Base-by-base conservation (phyloP, 2,888 invertebrate genomes). In the Glaucopsyche alexis region DNA sequence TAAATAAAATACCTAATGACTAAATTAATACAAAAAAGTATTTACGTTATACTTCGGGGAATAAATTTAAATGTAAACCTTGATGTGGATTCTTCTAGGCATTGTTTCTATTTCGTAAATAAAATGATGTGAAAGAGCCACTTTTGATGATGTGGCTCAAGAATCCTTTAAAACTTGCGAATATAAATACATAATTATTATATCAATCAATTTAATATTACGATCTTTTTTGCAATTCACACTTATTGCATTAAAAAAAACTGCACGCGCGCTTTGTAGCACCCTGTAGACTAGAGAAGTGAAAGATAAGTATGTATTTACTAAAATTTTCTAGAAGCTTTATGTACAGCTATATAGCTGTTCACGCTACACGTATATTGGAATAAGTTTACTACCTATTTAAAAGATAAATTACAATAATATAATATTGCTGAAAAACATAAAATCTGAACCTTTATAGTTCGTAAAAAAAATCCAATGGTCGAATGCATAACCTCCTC, bases 231-330 rank as follows among this genome's bases (percentile, higher is more conserved):
- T 60, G 60, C 60, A 60, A 29, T 60, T 9, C 11, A 4, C 8
- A 13, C 13, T 19, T 60, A 29, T 7, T 9, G 8, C 55, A 60
- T 11, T 45, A 42, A 16, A 45, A 29, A 29, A 19, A 69, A 69
- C 16, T n/a, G 40, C 38, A 13, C 29, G 79, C 80, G 80, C 78
- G 76, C 74, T 77, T 80, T 66, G 76, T 80, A 90, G 91, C 91
- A 91, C 81, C 90, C 90, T 82, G 85, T 82, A 84, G 91, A 91
- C 91, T 91, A 91, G 90, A 91, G 83, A 79, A 83, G 81, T 80
- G 60, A 60, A 78, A 81, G 79, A 76, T 82, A 82, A 84, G 81
- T 84, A 82, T 84, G 81, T 84, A 82, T 84, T 86, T 87, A 84
- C 84, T 87, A 87, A 84, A 83, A 84, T 84, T 87, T 82, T 77